Percentiles rank a stretch among this genome's conserved stretches.
These are phyloP conservation scores for Austrolebias charrua DNA, from an alignment of 2,797 vertebrate genomes.

Conservation along the genomic window DNA sequence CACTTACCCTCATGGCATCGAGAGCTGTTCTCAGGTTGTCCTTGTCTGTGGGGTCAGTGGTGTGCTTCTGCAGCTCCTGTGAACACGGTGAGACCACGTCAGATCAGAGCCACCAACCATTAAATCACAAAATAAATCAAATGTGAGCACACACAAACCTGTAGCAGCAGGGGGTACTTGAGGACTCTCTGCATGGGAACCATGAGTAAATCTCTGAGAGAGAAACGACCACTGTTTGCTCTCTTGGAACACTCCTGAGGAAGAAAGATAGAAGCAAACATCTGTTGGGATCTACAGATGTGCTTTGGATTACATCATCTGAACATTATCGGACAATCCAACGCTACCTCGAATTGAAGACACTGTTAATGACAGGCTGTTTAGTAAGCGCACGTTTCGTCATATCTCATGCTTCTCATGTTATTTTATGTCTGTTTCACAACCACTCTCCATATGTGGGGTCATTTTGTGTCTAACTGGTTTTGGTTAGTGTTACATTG, in stretches of 20 bases:
- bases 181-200: conserved; percentile 93
- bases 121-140: neutral
- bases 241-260: conserved; percentile 89
- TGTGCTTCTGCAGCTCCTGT: conserved; percentile 90
- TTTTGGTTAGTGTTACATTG: too few relatives aligned
- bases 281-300: neutral
- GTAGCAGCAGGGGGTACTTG: conserved; percentile 90
- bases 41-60: conserved; percentile 79
- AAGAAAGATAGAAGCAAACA: conserved; percentile 20
- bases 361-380: too few relatives aligned
- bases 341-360: too few relatives aligned
- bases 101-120: neutral
- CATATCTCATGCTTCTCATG: too few relatives aligned
- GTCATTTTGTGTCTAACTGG: too few relatives aligned
- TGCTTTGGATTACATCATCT: too few relatives aligned
- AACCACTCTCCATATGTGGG: too few relatives aligned
- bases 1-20: conserved; percentile 88
- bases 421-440: too few relatives aligned
- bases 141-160: conserved; percentile 72
- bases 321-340: too few relatives aligned
- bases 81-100: conserved; percentile 14
- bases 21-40: conserved; percentile 85
- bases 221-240: conserved; percentile 89
- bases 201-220: conserved; percentile 90
- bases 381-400: too few relatives aligned